Evolutionary conservation across 2,888 invertebrate genomes (phyloP).

Genomic region (Cataglyphis cursor): DNA sequence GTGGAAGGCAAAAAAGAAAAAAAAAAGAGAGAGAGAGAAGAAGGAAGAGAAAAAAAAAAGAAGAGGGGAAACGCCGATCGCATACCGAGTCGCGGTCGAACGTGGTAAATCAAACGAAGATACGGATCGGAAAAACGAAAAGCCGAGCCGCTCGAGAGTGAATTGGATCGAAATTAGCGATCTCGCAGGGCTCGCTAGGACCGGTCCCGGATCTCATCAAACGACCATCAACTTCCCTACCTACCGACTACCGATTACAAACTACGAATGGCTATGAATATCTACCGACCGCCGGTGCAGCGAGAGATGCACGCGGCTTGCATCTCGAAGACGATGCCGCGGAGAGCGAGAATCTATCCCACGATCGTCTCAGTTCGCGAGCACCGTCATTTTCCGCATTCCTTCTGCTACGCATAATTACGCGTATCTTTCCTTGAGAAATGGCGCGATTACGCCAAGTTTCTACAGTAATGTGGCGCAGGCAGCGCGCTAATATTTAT

Average conservation of each 20-base stretch:
- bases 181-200: conserved; percentile 57
- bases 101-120: conserved; percentile 52
- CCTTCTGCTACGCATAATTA: neutral
- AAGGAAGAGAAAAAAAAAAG: neutral
- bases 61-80: neutral
- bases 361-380: neutral
- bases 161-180: conserved; percentile 75
- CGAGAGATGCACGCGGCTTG: conserved; percentile 36
- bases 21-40: neutral
- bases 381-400: neutral
- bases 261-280: conserved; percentile 20
- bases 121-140: conserved; percentile 58
- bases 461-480: neutral
- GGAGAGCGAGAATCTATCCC: conserved; percentile 7
- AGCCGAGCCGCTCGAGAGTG: conserved; percentile 74
- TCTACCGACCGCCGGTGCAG: conserved; percentile 49
- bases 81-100: conserved; percentile 33
- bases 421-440: neutral
- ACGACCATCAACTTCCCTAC: conserved; percentile 34
- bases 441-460: neutral
- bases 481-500: neutral
- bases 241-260: conserved; percentile 49
- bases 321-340: conserved; percentile 8
- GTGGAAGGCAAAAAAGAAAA: neutral
- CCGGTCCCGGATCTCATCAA: conserved; percentile 37